These are phyloP conservation scores for Actinia equina DNA, from an alignment of 64 coral and sea anemone species.

Conservation along the genomic window DNA sequence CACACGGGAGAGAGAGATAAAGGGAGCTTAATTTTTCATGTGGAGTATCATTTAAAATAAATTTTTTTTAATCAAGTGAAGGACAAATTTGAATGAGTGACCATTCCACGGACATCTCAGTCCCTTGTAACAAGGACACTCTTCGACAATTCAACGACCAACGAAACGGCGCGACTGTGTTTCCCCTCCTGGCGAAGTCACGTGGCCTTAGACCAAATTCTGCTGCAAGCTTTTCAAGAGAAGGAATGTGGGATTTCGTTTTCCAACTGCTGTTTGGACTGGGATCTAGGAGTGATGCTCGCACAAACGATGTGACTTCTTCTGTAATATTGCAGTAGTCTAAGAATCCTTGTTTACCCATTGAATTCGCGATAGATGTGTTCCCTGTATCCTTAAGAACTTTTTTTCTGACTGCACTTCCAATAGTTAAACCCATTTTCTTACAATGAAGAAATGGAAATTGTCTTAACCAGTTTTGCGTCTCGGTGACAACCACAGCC, in stretches of 20 bases:
- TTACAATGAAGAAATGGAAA: not conserved
- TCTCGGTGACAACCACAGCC: conserved; percentile 36
- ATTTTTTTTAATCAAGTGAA: no score
- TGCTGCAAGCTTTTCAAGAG: not conserved
- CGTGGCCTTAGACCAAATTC: not conserved
- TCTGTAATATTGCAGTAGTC: conserved; percentile 26
- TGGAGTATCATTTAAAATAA: no score
- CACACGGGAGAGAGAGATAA: no score
- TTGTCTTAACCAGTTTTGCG: conserved; percentile 21
- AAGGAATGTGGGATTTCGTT: not conserved
- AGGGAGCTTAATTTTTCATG: no score
- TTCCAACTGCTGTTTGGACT: not conserved
- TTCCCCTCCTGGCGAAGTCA: conserved; percentile 17
- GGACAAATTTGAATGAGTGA: not conserved
- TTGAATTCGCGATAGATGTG: not conserved
- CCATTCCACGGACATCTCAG: conserved; percentile 41
- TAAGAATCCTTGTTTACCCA: not conserved
- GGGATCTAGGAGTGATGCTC: not conserved
- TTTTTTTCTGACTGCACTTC: not conserved
- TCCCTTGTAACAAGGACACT: conserved; percentile 18
- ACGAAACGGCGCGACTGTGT: conserved; percentile 22
- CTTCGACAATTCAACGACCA: conserved; percentile 37
- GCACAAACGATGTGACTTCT: not conserved
- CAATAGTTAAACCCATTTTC: not conserved
- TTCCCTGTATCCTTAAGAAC: conserved; percentile 33